phyloP scores from a whole-genome alignment of 2,797 vertebrate species.

The Eurystomus glaucurus region DNA sequence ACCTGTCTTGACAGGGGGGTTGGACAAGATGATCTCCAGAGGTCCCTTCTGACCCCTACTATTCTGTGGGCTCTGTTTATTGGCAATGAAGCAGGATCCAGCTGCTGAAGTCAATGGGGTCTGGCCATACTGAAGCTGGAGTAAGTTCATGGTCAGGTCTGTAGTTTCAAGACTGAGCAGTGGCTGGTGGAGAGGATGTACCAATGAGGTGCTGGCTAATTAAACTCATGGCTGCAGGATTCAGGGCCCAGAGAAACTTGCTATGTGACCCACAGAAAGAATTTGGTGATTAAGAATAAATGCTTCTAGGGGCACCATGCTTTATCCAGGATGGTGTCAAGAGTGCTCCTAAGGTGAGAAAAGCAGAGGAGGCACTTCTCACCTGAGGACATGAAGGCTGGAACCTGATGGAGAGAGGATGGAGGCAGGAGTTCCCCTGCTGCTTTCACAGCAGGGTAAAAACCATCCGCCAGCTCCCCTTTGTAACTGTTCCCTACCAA shows the following conservation, averaged over 20 bases:
- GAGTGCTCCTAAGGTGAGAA: not conserved
- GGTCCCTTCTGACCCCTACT: too few relatives aligned
- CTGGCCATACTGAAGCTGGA: not conserved
- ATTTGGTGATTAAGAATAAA: not conserved
- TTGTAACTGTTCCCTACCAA: not conserved
- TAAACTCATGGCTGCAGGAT: not conserved
- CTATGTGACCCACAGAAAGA: fast-evolving
- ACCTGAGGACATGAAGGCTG: fast-evolving
- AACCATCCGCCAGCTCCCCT: not conserved
- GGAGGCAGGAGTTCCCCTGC: fast-evolving
- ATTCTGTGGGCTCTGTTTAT: not conserved
- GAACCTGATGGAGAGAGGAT: not conserved
- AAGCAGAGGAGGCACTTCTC: not conserved
- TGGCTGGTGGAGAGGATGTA: not conserved
- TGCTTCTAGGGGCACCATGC: not conserved
- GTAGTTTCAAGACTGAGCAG: not conserved
- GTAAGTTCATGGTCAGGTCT: not conserved
- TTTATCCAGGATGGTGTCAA: not conserved
- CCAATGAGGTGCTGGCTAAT: not conserved
- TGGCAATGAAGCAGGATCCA: not conserved
- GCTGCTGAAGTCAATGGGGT: not conserved
- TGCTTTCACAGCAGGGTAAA: not conserved
- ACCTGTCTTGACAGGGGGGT: too few relatives aligned
- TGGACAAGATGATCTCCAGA: too few relatives aligned
- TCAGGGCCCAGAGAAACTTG: not conserved